Conservation (phyloP, 1,140 invertebrate genomes). For the Acyrthosiphon pisum region DNA sequence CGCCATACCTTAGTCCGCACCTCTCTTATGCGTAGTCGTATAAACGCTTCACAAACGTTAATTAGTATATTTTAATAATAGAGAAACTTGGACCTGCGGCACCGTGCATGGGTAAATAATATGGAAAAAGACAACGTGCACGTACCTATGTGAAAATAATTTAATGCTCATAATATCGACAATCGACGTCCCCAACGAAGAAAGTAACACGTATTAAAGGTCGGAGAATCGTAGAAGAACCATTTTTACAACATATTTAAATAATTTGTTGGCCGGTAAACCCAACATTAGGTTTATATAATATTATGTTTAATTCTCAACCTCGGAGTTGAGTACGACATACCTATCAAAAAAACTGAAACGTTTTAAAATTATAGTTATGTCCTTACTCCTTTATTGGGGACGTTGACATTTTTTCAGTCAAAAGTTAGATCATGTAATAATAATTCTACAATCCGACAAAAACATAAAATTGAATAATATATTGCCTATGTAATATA, state of each 20-base stretch:
- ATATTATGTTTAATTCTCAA: neutral
- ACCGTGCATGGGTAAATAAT: neutral
- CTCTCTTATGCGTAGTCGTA: slow-evolving; percentile 23
- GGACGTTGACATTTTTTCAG: neutral
- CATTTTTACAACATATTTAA: neutral
- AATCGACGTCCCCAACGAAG: no score
- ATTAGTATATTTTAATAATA: neutral
- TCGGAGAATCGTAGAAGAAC: neutral
- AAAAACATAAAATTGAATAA: neutral
- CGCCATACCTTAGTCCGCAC: neutral
- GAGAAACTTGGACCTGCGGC: neutral
- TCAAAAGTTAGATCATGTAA: neutral
- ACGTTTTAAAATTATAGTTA: no score
- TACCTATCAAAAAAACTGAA: no score
- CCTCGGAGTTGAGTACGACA: neutral
- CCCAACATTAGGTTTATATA: neutral
- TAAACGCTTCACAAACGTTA: slow-evolving; percentile 39
- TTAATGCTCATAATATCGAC: slow-evolving; percentile 8
- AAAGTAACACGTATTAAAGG: neutral
- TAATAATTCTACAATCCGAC: neutral
- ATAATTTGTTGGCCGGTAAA: neutral
- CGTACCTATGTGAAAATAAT: neutral
- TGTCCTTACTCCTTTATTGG: no score
- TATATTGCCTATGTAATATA: neutral
- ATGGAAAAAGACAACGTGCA: neutral